Conservation (phyloP, 2,888 invertebrate genomes). For the Oeneis ivallda region DNA sequence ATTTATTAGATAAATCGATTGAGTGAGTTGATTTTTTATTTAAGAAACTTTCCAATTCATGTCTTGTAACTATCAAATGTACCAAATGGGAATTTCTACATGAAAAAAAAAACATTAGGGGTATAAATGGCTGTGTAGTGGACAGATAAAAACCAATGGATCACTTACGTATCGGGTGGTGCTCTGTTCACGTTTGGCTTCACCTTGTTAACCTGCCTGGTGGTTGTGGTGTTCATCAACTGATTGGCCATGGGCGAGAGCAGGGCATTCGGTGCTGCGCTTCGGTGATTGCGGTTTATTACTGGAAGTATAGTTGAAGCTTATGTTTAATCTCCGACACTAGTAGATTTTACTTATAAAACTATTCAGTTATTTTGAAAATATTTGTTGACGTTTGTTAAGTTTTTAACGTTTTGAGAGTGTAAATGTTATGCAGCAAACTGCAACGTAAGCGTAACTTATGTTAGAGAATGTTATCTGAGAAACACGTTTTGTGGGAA, state of each 20-base stretch:
- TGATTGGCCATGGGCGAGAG: conserved; percentile 85
- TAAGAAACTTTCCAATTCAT: not conserved
- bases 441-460: too few species aligned
- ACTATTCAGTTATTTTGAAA: too few species aligned
- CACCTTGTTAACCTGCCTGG: conserved; percentile 94
- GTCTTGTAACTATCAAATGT: not conserved
- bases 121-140: not conserved
- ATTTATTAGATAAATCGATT: not conserved
- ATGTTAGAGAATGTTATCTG: too few species aligned
- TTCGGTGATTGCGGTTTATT: conserved; percentile 90
- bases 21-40: too few species aligned
- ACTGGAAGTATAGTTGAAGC: conserved; percentile 71
- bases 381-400: too few species aligned
- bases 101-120: not conserved
- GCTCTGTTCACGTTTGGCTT: conserved; percentile 92
- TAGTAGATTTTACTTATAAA: too few species aligned
- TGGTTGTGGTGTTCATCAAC: conserved; percentile 87
- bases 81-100: not conserved
- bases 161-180: conserved; percentile 86
- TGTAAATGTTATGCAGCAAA: too few species aligned
- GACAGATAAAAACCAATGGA: not conserved
- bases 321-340: too few species aligned
- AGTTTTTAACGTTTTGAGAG: too few species aligned
- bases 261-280: conserved; percentile 85
- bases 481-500: too few species aligned